phyloP scores from a whole-genome alignment of 1,140 invertebrate species.

The Grapholita molesta region DNA sequence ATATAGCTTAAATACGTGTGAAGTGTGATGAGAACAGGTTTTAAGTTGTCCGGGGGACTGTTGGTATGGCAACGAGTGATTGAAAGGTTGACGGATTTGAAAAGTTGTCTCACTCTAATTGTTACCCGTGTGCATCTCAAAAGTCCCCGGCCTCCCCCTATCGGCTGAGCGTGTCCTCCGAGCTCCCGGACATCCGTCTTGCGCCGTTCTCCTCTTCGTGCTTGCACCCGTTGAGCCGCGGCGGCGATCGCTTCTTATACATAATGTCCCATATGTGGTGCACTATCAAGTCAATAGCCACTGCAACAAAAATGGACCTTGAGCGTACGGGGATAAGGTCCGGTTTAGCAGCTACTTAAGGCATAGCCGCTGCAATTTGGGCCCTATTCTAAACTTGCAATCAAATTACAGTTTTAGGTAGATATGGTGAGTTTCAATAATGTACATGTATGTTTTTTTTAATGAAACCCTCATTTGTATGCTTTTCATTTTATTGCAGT shows the following conservation, averaged over 20 bases:
- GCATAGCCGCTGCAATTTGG: constrained; percentile 70
- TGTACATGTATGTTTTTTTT: too few relatives aligned
- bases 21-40: too few relatives aligned
- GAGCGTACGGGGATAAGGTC: constrained; percentile 29
- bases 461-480: not conserved
- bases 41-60: too few relatives aligned
- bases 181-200: constrained; percentile 57
- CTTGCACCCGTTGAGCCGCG: constrained; percentile 47
- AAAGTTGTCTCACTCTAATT: not conserved
- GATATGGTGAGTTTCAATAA: too few relatives aligned
- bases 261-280: constrained; percentile 98
- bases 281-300: constrained; percentile 99
- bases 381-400: not conserved
- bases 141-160: constrained; percentile 34
- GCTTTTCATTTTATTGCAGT: constrained; percentile 60
- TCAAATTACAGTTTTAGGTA: too few relatives aligned
- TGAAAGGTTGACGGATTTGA: too few relatives aligned
- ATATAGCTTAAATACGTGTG: too few relatives aligned
- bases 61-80: too few relatives aligned
- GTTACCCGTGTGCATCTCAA: not conserved
- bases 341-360: constrained; percentile 61
- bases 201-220: constrained; percentile 49
- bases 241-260: constrained; percentile 79
- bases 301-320: constrained; percentile 85
- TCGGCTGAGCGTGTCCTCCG: constrained; percentile 74